Evolutionary conservation across 2,888 invertebrate species (phyloP).

Genomic region (Sarcophaga subvicina): DNA sequence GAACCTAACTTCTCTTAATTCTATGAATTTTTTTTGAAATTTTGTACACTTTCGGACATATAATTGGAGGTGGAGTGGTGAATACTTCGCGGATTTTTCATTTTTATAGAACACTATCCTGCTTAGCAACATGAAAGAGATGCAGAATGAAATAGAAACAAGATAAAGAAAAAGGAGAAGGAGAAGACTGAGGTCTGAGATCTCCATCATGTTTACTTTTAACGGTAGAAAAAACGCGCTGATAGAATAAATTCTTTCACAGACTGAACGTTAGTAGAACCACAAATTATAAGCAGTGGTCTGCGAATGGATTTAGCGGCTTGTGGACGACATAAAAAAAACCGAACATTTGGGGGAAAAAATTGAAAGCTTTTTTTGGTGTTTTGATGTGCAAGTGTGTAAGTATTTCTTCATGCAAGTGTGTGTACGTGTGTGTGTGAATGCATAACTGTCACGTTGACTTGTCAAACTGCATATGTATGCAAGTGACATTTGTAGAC

Average conservation of each 20-base stretch:
- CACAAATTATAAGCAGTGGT: slow-evolving; percentile 64
- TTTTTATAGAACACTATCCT: no score
- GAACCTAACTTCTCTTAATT: no score
- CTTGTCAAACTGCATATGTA: slow-evolving; percentile 69
- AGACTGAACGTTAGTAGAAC: slow-evolving; percentile 48
- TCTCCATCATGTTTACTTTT: no score
- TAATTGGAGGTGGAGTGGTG: no score
- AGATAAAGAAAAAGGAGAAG: no score
- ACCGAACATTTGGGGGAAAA: slow-evolving; percentile 22
- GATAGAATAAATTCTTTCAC: slow-evolving; percentile 8
- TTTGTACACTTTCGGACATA: no score
- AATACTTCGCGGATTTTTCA: no score
- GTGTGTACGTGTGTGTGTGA: slow-evolving; percentile 33
- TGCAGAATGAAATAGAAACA: no score
- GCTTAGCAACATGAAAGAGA: no score
- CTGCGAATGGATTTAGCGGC: slow-evolving; percentile 61
- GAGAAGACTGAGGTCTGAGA: no score
- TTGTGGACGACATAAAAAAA: slow-evolving; percentile 40
- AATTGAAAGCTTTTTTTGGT: slow-evolving; percentile 51
- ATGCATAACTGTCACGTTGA: slow-evolving; percentile 71
- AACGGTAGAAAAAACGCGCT: background rate
- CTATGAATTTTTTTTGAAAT: no score
- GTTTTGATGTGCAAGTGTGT: slow-evolving; percentile 34
- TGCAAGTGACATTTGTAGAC: slow-evolving; percentile 70
- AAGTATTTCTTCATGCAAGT: background rate